Conservation (phyloP, 1,140 invertebrate species). For the Brachionus paranguensis region DNA sequence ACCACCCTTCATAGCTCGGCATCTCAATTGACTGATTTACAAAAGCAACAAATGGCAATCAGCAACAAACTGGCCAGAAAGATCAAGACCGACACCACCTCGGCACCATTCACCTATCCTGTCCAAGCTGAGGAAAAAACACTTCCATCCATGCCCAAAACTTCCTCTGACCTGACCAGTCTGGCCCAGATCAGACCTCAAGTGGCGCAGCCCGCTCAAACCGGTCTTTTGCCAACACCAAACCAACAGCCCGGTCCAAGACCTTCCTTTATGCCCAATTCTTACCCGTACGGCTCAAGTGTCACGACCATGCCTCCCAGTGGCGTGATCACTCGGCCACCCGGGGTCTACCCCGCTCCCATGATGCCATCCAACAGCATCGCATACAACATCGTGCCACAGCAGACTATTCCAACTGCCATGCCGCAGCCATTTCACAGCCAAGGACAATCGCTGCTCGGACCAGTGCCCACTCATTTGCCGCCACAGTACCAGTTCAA, state of each 20-base stretch:
- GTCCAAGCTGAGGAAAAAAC: not conserved
- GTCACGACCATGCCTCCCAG: not conserved
- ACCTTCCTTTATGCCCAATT: not conserved
- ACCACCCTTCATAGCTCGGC: not conserved
- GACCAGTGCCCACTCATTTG: not conserved
- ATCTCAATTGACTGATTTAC: not conserved
- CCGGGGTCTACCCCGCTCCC: not conserved
- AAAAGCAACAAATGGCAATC: conserved; percentile 11
- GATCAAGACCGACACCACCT: not conserved
- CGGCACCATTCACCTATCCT: not conserved
- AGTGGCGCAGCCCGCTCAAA: too few species aligned
- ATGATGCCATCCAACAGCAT: not conserved
- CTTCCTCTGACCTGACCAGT: not conserved
- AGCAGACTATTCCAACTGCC: not conserved
- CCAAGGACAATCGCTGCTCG: not conserved
- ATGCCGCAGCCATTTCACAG: not conserved
- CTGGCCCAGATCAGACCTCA: not conserved
- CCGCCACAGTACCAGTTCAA: not conserved
- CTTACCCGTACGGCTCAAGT: not conserved
- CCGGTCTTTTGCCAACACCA: not conserved
- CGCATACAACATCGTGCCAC: not conserved
- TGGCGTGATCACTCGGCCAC: not conserved
- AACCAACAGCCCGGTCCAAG: not conserved
- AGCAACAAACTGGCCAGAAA: conserved; percentile 23
- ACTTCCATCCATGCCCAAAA: not conserved